Base-by-base conservation (phyloP, 2,797 vertebrate species). In the Enteromius paludinosus region DNA sequence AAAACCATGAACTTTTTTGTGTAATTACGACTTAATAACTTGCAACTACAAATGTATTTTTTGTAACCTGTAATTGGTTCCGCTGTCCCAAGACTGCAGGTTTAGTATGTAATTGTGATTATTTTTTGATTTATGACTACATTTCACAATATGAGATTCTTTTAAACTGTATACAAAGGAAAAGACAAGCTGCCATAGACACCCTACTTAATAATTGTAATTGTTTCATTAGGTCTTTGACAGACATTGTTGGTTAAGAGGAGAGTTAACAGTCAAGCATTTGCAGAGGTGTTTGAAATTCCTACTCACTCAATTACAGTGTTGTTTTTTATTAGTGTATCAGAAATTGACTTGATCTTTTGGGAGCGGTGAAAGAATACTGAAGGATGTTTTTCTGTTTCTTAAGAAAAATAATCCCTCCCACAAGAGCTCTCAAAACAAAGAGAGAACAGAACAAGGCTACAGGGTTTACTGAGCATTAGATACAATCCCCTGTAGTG, bases 261-360 rank as follows among this genome's bases (percentile, higher is more conserved):
- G 17, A 45, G 62, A 56, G 49, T 74, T 56, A 82, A 82, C 23
- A 75, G 23, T 82, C 47, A n/a, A 9, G 15, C 68, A 62, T 62
- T 23, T 56, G 54, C 20, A 25, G 68, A 33, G 54, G 23, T 52
- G 59, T 74, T 43, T 65, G 30, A 73, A 52, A 74, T 74, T 65
- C 33, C 47, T 81, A 20, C 45, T 81, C 23, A n/a, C 64, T 82
- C 62, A 38, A 8, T 74, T 65, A 65, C 17, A 30, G 38, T 49
- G 28, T 17, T 74, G 70, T 52, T 73, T 65, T 41, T 65, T 69
- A 61, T 59, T 59, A 76, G 49, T 52, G 38, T 49, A 33, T 79
- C 77, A 71, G 71, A 75, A 88, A 83, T 59, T 79, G 81, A 70
- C 80, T 79, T 82, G 84, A 86, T 85, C 84, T 88, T 88, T 80